phyloP scores from a whole-genome alignment of 2,113 vertebrate species.

The Xenus cinereus region DNA sequence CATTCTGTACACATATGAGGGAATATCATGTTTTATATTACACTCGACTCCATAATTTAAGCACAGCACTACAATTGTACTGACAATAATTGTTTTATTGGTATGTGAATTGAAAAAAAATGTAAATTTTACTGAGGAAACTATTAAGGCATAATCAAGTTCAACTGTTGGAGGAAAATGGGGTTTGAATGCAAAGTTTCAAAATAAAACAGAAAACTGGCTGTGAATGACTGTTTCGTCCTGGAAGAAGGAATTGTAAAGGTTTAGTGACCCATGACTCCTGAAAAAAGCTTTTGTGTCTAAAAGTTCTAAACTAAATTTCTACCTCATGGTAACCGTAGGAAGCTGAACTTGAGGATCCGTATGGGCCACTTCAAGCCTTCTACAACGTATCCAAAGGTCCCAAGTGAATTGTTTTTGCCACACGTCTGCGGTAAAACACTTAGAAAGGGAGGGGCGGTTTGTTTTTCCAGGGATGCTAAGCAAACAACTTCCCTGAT shows the following conservation, averaged over 20 bases:
- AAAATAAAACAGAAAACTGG: constrained; percentile 9
- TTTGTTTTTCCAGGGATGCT: background rate
- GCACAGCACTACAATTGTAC: background rate
- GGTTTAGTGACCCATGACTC: background rate
- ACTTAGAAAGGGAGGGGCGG: background rate
- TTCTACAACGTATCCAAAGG: background rate
- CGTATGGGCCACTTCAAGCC: background rate
- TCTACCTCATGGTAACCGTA: background rate
- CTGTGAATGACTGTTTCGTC: background rate
- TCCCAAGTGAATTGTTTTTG: background rate
- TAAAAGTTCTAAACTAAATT: background rate
- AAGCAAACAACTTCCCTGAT: constrained; percentile 19
- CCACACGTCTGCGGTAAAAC: background rate
- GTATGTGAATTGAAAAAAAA: background rate
- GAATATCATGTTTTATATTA: background rate
- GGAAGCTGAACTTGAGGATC: background rate
- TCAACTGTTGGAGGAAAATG: background rate
- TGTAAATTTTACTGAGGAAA: background rate
- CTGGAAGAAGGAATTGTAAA: background rate
- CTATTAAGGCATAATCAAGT: background rate
- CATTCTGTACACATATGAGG: background rate
- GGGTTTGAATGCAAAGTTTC: background rate
- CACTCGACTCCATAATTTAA: background rate
- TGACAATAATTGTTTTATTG: background rate
- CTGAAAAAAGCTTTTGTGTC: background rate